Percentiles rank a stretch among this genome's conserved stretches.
phyloP scores from a whole-genome alignment of 2,113 vertebrate species.

The Sminthopsis crassicaudata region DNA sequence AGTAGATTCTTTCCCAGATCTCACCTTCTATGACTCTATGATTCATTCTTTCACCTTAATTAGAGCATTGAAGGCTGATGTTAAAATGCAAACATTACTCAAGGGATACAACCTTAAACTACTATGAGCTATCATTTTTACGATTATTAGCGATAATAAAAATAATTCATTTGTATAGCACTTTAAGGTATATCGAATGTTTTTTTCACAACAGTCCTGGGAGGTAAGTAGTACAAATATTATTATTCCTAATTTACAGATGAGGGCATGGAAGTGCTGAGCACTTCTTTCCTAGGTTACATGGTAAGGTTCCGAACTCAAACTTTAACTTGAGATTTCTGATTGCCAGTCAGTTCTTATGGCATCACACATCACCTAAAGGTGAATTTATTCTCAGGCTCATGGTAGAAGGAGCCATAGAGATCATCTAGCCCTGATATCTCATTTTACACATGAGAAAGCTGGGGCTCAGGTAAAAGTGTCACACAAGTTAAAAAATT shows the following conservation, averaged over 20 bases:
- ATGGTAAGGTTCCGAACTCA: background rate
- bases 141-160: background rate
- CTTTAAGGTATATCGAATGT: background rate
- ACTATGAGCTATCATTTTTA: background rate
- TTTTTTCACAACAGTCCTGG: background rate
- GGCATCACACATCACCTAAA: background rate
- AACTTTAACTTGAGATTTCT: background rate
- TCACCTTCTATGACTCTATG: background rate
- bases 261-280: background rate
- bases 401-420: background rate
- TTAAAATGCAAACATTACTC: background rate
- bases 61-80: background rate
- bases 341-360: background rate
- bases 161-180: background rate
- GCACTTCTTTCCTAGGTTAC: background rate
- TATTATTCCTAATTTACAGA: background rate
- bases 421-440: background rate
- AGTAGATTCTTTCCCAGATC: background rate
- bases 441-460: background rate
- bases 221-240: background rate
- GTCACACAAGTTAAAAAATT: background rate
- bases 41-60: background rate
- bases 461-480: background rate
- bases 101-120: background rate
- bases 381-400: background rate